phyloP scores from a whole-genome alignment of 2,797 vertebrate genomes.

The Catostomus latipinnis region DNA sequence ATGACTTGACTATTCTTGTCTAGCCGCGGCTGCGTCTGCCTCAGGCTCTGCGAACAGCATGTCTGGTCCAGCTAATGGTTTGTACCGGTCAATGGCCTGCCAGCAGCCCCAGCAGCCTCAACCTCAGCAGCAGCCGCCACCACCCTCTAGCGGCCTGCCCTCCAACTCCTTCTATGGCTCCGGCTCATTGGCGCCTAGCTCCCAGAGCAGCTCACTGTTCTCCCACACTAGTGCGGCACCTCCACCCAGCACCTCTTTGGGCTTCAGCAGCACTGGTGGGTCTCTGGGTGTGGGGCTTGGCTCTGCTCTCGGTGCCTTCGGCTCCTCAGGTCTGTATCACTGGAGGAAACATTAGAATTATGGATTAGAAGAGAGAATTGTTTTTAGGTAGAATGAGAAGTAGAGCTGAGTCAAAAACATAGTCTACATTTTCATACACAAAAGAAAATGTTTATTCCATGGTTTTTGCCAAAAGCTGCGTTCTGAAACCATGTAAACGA shows the following conservation, averaged over 20 bases:
- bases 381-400: too few relatives aligned
- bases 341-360: too few relatives aligned
- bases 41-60: conserved; percentile 91
- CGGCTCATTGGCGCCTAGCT: conserved; percentile 88
- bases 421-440: too few relatives aligned
- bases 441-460: too few relatives aligned
- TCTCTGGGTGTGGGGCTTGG: conserved; percentile 93
- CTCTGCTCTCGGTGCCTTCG: conserved; percentile 95
- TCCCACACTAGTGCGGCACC: conserved; percentile 91
- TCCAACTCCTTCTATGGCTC: conserved; percentile 96
- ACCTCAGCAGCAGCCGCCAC: conserved; percentile 75
- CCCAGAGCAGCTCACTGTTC: conserved; percentile 97
- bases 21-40: conserved; percentile 89
- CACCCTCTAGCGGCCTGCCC: conserved; percentile 87
- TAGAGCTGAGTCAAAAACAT: too few relatives aligned
- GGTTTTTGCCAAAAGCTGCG: too few relatives aligned
- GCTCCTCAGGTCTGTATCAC: conserved; percentile 87
- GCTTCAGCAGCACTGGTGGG: conserved; percentile 88
- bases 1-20: not conserved
- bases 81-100: conserved; percentile 92
- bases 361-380: too few relatives aligned
- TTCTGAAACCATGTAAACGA: too few relatives aligned
- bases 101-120: conserved; percentile 84
- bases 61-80: conserved; percentile 88
- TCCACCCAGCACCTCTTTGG: conserved; percentile 89